A percentile compares a stretch with the other conserved stretches of the same genome.
These are phyloP conservation scores for Notospermus geniculatus DNA, from an alignment of 1,140 invertebrate genomes.

Conservation along the genomic window DNA sequence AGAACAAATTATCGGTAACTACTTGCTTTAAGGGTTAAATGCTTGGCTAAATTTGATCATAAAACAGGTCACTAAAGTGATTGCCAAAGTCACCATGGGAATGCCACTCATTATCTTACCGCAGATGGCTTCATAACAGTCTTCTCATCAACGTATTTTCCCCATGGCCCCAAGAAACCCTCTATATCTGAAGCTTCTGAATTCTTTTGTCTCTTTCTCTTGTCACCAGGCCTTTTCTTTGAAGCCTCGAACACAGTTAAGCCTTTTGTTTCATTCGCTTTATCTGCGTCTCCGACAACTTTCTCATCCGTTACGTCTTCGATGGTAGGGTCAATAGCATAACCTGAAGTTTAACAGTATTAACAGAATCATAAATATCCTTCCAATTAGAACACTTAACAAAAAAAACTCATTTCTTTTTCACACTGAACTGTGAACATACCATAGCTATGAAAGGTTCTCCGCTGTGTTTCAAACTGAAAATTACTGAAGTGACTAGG, in stretches of 20 bases:
- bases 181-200: constrained; percentile 88
- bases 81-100: no score
- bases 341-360: constrained; percentile 66
- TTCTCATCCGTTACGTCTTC: constrained; percentile 65
- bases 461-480: constrained; percentile 96
- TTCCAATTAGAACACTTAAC: no score
- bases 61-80: no score
- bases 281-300: constrained; percentile 67
- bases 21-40: no score
- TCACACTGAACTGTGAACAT: no score
- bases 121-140: constrained; percentile 83
- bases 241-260: constrained; percentile 83
- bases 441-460: constrained; percentile 90
- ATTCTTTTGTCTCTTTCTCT: constrained; percentile 89
- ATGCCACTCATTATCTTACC: constrained; percentile 41
- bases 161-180: constrained; percentile 97
- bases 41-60: no score
- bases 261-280: constrained; percentile 61
- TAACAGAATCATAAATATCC: no score
- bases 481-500: constrained; percentile 93
- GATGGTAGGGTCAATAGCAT: constrained; percentile 89
- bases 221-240: constrained; percentile 66
- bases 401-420: no score
- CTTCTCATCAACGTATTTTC: constrained; percentile 87
- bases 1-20: no score